Evolutionary conservation across 2,888 invertebrate species (phyloP), one percentile per base, ranked within the genome.

Genomic region (Coenonympha glycerion): DNA sequence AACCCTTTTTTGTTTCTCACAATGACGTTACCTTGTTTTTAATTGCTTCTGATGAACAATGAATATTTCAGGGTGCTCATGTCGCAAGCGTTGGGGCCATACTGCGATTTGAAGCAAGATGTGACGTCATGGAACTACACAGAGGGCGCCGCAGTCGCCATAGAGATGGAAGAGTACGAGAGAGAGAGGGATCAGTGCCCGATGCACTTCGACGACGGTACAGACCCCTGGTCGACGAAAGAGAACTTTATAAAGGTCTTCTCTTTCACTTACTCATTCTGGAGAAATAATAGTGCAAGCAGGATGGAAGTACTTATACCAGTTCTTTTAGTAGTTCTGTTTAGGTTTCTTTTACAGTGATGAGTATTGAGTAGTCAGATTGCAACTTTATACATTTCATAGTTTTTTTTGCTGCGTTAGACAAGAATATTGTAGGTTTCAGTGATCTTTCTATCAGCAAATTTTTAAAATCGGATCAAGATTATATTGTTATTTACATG

Each of bases 101-200:
- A 93, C 66, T 99, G 98, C 71, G 93, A 95, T 68, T 84, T 96
- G 15, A 92, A 91, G 47, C 98, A 99, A 86, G 95, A 95, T 64
- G 97, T 98, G 0, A 91, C 92, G 1, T 96, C 96, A 37, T 94
- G 91, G 89, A 94, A 95, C 75, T 92, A 94, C 66, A 93, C 94
- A 0, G 95, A 97, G 73, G 98, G 98, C 45, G 98, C 98, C 13
- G 95, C 96, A 39, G 97, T 98, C 56, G 92, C 95, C 33, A 82
- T 99, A 13, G 93, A 95, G 68, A 93, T 98, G 91, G 91, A 93
- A 59, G 98, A 96, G 80, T 95, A 95, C 67, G 97, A 97, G 79
- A 88, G 97, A 84, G 95, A 96, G 82, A 91, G 97, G 63, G 98
- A 99, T 86, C 95, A 96, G 69, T 99, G 98, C 75, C 98, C 98